These are phyloP conservation scores for Tribolium madens DNA, from an alignment of 1,140 invertebrate genomes.

Conservation along the genomic window DNA sequence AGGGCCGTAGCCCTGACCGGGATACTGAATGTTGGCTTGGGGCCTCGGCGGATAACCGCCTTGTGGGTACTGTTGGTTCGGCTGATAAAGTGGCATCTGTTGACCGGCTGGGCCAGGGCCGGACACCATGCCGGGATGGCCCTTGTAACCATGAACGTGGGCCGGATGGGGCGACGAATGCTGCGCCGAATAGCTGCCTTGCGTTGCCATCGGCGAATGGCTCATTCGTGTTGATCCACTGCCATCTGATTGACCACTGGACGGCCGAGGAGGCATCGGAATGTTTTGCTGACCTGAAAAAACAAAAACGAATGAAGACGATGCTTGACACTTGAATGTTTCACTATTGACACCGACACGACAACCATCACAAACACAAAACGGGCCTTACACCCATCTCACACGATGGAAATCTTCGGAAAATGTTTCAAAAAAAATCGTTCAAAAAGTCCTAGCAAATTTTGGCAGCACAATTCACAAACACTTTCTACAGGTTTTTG, in stretches of 20 bases:
- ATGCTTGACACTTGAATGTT: constrained; percentile 20
- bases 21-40: constrained; percentile 65
- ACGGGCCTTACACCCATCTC: not conserved
- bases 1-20: constrained; percentile 67
- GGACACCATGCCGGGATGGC: constrained; percentile 69
- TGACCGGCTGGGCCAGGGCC: constrained; percentile 66
- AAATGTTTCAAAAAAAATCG: not conserved
- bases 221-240: constrained; percentile 78
- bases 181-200: constrained; percentile 75
- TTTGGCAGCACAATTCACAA: not conserved
- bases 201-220: constrained; percentile 81
- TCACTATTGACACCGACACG: constrained; percentile 3
- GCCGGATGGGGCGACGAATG: constrained; percentile 70
- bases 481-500: not conserved
- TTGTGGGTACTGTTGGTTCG: constrained; percentile 71
- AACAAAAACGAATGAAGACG: constrained; percentile 25
- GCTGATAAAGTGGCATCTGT: constrained; percentile 69
- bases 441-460: not conserved
- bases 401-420: not conserved
- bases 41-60: constrained; percentile 71
- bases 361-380: not conserved
- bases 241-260: constrained; percentile 89
- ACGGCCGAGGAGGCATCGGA: constrained; percentile 91
- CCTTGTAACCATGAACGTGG: constrained; percentile 67
- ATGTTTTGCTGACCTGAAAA: constrained; percentile 88